Conservation (phyloP, 2,888 invertebrate species). For the Torymus tubicola region DNA sequence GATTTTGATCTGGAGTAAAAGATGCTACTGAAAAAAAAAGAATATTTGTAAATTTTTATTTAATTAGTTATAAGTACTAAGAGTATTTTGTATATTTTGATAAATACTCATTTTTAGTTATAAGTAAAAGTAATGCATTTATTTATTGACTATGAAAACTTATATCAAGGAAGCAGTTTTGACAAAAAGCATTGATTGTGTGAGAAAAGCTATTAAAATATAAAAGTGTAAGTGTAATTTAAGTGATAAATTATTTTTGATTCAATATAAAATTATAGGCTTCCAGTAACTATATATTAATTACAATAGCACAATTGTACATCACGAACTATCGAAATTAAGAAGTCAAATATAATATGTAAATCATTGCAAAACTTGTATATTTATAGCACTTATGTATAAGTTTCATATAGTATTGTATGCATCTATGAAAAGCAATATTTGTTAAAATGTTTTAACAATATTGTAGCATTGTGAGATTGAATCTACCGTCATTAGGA, state of each 20-base stretch:
- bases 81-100: conserved; percentile 10
- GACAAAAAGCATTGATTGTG: conserved; percentile 37
- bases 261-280: conserved; percentile 21
- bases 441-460: no score
- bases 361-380: conserved; percentile 52
- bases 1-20: no score
- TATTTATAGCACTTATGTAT: conserved; percentile 57
- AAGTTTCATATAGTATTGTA: conserved; percentile 8
- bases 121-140: conserved; percentile 31
- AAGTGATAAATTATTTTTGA: conserved; percentile 12
- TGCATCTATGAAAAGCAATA: conserved; percentile 13
- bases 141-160: conserved; percentile 16
- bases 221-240: conserved; percentile 7
- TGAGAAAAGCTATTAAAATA: conserved; percentile 16
- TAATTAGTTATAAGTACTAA: not conserved
- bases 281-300: conserved; percentile 28
- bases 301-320: not conserved
- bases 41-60: not conserved
- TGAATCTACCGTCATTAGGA: no score
- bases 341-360: conserved; percentile 15
- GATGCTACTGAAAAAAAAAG: not conserved
- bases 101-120: conserved; percentile 29
- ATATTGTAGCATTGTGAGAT: no score
- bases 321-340: conserved; percentile 5
- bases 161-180: not conserved